Percentiles rank a stretch among this genome's conserved stretches.
Evolutionary conservation across 2,888 invertebrate species (phyloP).

Genomic region (Aphodius sticticus): DNA sequence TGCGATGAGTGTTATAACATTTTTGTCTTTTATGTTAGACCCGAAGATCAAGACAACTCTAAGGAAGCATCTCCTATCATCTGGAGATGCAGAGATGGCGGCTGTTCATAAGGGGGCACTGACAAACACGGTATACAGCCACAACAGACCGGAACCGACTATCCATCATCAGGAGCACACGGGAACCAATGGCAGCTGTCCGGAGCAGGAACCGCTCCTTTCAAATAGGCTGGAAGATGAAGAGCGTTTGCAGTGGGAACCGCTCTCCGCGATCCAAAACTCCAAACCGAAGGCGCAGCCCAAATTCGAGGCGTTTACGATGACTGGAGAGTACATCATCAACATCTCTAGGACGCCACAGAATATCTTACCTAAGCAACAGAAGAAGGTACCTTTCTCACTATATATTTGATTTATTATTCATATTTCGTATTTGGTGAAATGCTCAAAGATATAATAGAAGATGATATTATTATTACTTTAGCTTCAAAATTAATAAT

Average conservation of each 20-base stretch:
- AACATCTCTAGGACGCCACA: slow-evolving; percentile 87
- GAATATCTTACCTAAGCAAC: slow-evolving; percentile 68
- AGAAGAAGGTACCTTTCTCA: slow-evolving; percentile 62
- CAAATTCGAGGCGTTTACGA: slow-evolving; percentile 94
- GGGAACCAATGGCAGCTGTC: slow-evolving; percentile 67
- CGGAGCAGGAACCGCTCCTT: slow-evolving; percentile 61
- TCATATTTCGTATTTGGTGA: too few species aligned
- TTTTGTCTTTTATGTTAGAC: slow-evolving; percentile 66
- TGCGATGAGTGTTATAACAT: background rate
- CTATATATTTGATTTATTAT: background rate
- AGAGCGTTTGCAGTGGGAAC: slow-evolving; percentile 65
- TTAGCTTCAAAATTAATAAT: too few species aligned
- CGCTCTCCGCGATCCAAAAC: slow-evolving; percentile 59
- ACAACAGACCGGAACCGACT: slow-evolving; percentile 62
- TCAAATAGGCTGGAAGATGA: slow-evolving; percentile 58
- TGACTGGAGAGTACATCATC: slow-evolving; percentile 96
- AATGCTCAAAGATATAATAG: too few species aligned
- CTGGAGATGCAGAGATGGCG: slow-evolving; percentile 62
- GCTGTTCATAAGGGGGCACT: slow-evolving; percentile 59
- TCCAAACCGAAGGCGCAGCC: slow-evolving; percentile 51
- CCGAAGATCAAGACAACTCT: slow-evolving; percentile 86
- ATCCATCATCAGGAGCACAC: slow-evolving; percentile 52
- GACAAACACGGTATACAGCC: slow-evolving; percentile 55
- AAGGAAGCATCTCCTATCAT: slow-evolving; percentile 71
- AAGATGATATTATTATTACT: too few species aligned